Conservation (phyloP, 2,888 invertebrate species). For the Isoperla grammatica region DNA sequence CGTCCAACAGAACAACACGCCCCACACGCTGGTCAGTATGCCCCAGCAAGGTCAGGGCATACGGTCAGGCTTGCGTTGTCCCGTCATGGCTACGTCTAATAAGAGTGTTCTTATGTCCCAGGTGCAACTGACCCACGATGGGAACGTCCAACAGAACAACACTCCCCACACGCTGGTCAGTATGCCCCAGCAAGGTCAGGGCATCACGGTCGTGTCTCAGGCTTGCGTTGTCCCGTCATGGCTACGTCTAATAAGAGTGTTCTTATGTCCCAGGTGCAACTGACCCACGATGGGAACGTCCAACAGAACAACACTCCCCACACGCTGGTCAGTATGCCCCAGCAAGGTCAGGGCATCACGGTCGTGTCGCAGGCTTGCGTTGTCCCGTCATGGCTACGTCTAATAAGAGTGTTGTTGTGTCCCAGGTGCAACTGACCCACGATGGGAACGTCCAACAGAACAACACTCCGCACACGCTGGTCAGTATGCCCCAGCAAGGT, state of each 20-base stretch:
- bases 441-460: neutral
- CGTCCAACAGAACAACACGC: conserved; percentile 1
- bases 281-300: neutral
- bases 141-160: neutral
- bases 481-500: neutral
- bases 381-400: too few species aligned
- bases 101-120: neutral
- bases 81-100: neutral
- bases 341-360: conserved; percentile 1
- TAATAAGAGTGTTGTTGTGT: neutral
- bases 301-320: neutral
- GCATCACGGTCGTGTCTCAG: neutral
- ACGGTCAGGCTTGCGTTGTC: too few species aligned
- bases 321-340: neutral
- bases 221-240: too few species aligned
- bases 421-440: conserved; percentile 1
- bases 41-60: conserved; percentile 17
- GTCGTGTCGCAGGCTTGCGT: too few species aligned
- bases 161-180: conserved; percentile 11
- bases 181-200: conserved; percentile 16
- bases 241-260: neutral
- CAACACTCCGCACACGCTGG: neutral
- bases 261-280: neutral
- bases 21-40: conserved; percentile 12
- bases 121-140: conserved; percentile 2